These are phyloP conservation scores for Diplogasteroides magnus DNA, from an alignment of 1,140 invertebrate species.

Conservation along the genomic window DNA sequence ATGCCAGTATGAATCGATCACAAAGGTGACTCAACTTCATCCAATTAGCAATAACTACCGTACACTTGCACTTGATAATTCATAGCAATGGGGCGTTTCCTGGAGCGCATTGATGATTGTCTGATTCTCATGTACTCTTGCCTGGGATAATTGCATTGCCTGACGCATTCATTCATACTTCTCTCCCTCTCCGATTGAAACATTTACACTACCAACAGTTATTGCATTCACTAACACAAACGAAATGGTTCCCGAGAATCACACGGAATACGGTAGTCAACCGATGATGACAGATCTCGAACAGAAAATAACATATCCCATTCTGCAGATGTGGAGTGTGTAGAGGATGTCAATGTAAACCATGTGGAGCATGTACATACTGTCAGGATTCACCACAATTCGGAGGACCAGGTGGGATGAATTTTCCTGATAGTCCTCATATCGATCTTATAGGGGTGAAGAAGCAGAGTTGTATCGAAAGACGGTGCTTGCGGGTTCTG, in stretches of 20 bases:
- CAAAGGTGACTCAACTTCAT: conserved; percentile 15
- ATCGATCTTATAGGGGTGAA: conserved; percentile 35
- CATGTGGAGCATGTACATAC: conserved; percentile 49
- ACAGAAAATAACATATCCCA: neutral
- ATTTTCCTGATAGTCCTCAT: neutral
- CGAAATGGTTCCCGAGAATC: neutral
- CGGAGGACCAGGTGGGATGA: conserved; percentile 38
- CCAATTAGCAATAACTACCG: neutral
- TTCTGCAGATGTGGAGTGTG: conserved; percentile 39
- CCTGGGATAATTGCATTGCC: neutral
- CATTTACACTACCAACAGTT: neutral
- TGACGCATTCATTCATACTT: neutral
- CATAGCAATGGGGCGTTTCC: neutral
- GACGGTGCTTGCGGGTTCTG: conserved; percentile 49
- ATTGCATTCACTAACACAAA: neutral
- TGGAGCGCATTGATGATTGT: neutral
- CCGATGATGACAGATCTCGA: neutral
- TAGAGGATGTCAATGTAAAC: conserved; percentile 42
- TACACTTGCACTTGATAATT: neutral
- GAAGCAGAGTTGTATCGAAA: conserved; percentile 53
- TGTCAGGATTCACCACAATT: conserved; percentile 53
- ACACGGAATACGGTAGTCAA: neutral
- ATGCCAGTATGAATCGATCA: conserved; percentile 27
- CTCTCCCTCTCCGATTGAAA: neutral
- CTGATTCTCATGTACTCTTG: neutral